Percentiles rank a stretch among this genome's conserved stretches.
Conservation (phyloP, 2,797 vertebrate genomes). For the Chloroceryle inda region DNA sequence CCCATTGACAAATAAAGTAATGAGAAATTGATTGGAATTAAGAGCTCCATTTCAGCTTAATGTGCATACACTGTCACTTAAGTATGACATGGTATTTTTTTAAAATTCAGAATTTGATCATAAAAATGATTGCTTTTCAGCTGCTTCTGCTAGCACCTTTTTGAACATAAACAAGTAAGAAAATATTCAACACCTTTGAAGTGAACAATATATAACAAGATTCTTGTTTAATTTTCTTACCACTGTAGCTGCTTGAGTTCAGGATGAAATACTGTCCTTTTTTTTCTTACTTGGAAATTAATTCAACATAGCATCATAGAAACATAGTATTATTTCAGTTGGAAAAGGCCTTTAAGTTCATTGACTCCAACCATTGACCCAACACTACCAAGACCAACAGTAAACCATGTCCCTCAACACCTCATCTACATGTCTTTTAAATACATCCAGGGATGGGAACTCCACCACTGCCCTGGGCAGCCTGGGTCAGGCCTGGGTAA, state of each 20-base stretch:
- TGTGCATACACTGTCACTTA: not conserved
- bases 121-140: not conserved
- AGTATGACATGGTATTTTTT: not conserved
- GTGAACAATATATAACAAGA: not conserved
- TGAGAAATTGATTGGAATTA: conserved; percentile 30
- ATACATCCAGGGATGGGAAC: not conserved
- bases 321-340: too few relatives aligned
- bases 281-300: not conserved
- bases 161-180: not conserved
- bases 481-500: not conserved
- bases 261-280: not conserved
- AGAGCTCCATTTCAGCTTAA: not conserved
- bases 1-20: conserved; percentile 24
- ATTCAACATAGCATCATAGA: not conserved
- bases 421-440: too few relatives aligned
- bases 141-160: not conserved
- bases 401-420: too few relatives aligned
- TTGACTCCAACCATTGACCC: too few relatives aligned
- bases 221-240: not conserved
- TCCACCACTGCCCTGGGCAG: not conserved
- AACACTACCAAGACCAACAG: too few relatives aligned
- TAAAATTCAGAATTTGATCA: not conserved
- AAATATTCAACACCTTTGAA: not conserved
- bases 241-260: not conserved
- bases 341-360: too few relatives aligned